Evolutionary conservation across 2,113 vertebrate species (phyloP).

Genomic region (Spheniscus mendiculus): DNA sequence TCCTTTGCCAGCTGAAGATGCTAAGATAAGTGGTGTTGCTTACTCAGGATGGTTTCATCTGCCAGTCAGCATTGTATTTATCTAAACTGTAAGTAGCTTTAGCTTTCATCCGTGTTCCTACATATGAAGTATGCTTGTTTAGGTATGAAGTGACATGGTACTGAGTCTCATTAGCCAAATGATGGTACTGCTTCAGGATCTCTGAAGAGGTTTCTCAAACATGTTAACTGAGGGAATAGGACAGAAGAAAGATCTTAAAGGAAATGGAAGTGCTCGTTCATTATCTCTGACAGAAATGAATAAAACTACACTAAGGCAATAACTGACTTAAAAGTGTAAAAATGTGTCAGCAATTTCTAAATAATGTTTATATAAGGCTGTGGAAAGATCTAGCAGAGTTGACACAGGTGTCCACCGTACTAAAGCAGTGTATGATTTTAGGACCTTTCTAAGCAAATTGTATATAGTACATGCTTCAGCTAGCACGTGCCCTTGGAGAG

Average conservation of each 20-base stretch:
- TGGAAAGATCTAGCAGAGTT: not conserved
- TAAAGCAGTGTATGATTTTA: not conserved
- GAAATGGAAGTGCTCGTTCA: not conserved
- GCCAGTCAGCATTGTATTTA: not conserved
- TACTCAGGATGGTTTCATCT: not conserved
- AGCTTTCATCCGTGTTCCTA: not conserved
- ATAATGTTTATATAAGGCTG: not conserved
- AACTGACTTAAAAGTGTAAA: not conserved
- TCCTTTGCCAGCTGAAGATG: not conserved
- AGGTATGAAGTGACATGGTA: not conserved
- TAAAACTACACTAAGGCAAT: not conserved
- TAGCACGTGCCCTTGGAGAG: not conserved
- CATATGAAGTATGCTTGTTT: not conserved
- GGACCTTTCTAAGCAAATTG: not conserved
- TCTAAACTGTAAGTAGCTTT: not conserved
- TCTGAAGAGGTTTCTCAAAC: not conserved
- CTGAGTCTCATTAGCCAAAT: not conserved
- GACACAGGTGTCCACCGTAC: not conserved
- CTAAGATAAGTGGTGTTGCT: not conserved
- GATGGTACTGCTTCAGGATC: not conserved
- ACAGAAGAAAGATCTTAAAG: not conserved
- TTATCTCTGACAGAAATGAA: not conserved
- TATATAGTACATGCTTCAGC: not conserved
- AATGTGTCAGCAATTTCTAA: not conserved
- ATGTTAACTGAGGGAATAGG: not conserved